Base-by-base conservation (phyloP, 1,140 invertebrate genomes). In the Pogonus chalceus region DNA sequence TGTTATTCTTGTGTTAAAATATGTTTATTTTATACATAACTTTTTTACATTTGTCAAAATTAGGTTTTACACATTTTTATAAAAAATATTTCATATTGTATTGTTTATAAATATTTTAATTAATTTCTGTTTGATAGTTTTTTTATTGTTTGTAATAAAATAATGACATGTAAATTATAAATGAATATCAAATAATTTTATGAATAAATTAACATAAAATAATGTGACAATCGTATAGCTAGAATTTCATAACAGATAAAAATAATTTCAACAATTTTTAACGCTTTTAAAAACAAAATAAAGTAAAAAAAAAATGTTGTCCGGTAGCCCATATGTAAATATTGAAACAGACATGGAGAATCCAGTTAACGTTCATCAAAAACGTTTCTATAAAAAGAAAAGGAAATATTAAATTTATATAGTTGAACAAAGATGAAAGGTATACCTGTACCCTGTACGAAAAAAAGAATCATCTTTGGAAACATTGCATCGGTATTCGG, bases 271-370 rank as follows among this genome's bases (percentile, higher is more conserved):
- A 43, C 18, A 7, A 43, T 43, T 43, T 43, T 43, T 16, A 7
- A 43, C 37, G 37, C 37, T 43, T 43, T 43, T 18, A 43, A 43
- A 43, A 43, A 43, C 37, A 43, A 43, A 43, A 16, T 12, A 43
- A 43, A 18, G n/a, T n/a, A n/a, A n/a, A 18, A 43, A 43, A 43
- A 9, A 43, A 43, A 43, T 4, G 7, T 43, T 43, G 37, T 43
- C 18, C 37, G 18, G 37, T 43, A 43, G 37, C 37, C 7, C 37
- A 16, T 43, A 43, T 43, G 37, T 43, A 43, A 43, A 43, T 43
- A 43, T 43, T 43, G 37, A 18, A 43, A 43, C 37, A 43, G 37
- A 43, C 37, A 43, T 43, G 37, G 37, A 43, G 37, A 43, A 43
- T 43, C 37, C 37, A 43, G 37, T 43, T 43, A 43, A 18, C 37